phyloP scores from a whole-genome alignment of 1,140 invertebrate genomes.

The Trichogramma pretiosum region DNA sequence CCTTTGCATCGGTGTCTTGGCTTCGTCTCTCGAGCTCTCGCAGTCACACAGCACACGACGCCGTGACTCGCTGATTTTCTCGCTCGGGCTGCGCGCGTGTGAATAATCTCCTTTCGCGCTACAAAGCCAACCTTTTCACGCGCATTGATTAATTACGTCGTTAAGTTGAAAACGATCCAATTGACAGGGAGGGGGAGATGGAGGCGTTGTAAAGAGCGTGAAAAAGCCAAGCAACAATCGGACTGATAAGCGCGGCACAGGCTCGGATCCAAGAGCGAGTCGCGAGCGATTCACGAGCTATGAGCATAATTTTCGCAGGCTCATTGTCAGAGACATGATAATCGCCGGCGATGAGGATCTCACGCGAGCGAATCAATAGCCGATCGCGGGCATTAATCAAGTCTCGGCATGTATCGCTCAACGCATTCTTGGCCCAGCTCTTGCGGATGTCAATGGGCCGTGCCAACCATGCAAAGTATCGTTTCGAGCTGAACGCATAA shows the following conservation, averaged over 20 bases:
- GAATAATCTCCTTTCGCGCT: not conserved
- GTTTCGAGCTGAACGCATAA: too few relatives aligned
- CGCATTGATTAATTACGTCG: constrained; percentile 17
- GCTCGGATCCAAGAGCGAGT: too few relatives aligned
- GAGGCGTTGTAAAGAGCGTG: not conserved
- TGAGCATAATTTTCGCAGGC: too few relatives aligned
- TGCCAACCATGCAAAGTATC: too few relatives aligned
- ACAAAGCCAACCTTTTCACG: too few relatives aligned
- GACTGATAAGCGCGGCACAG: constrained; percentile 43
- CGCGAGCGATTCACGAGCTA: too few relatives aligned
- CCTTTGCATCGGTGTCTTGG: not conserved
- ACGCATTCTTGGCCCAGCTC: too few relatives aligned
- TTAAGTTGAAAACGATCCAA: constrained; percentile 11
- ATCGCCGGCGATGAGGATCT: constrained; percentile 18
- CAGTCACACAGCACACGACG: not conserved
- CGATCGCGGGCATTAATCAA: not conserved
- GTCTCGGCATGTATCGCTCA: too few relatives aligned
- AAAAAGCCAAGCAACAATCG: constrained; percentile 17
- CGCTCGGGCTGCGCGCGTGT: constrained; percentile 1
- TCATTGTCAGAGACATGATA: too few relatives aligned
- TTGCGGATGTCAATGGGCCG: too few relatives aligned
- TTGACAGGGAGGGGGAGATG: constrained; percentile 17
- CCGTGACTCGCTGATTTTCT: not conserved
- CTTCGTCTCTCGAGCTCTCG: not conserved
- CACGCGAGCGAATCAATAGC: constrained; percentile 22